Evolutionary conservation across 2,113 vertebrate genomes (phyloP), one percentile per base, ranked within the genome.

Genomic region (Cavia aperea): DNA sequence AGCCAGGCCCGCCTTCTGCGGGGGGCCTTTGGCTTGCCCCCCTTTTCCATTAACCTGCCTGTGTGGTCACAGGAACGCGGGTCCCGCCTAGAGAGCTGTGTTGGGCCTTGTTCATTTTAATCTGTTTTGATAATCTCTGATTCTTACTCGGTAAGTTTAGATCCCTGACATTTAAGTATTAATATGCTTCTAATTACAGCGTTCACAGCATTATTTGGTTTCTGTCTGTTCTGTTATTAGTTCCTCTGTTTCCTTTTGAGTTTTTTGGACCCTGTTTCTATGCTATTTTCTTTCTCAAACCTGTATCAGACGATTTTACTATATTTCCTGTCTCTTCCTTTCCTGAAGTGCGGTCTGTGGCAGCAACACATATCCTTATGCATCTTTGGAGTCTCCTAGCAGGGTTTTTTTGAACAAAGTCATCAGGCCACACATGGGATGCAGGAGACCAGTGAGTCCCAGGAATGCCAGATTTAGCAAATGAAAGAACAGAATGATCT

Each of bases 401-500:
- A 79, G 78, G 62, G 49, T 56, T 56, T 56, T 63, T 54, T 83
- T 73, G 83, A 83, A 60, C 49, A 11, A 73, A 29, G 51, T 46
- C n/a, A 65, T 83, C n/a, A 70, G 51, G 81, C 54, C 63, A 78
- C 54, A 83, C 18, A 21, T 58, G 46, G 81, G 15, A 77, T n/a
- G 29, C 1, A 6, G 51, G 75, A 93, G 56, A 39, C 83, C 23
- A 14, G 4, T 78, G 23, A 84, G 70, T 33, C 49, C 56, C 29
- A 72, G 26, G 68, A 33, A 56, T 49, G 63, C 68, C 46, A 39
- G 82, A 29, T 46, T 86, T 87, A 82, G 82, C 39, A 90, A 49
- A 92, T 73, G 81, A 87, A 86, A 87, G 75, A 62, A 62, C 51
- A 93, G 79, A 75, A 81, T 39, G 36, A 87, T 87, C 49, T 86